Evolutionary conservation across 2,797 vertebrate genomes (phyloP), one percentile per base, ranked within the genome.

Genomic region (Lepidocolaptes lacrymiger): DNA sequence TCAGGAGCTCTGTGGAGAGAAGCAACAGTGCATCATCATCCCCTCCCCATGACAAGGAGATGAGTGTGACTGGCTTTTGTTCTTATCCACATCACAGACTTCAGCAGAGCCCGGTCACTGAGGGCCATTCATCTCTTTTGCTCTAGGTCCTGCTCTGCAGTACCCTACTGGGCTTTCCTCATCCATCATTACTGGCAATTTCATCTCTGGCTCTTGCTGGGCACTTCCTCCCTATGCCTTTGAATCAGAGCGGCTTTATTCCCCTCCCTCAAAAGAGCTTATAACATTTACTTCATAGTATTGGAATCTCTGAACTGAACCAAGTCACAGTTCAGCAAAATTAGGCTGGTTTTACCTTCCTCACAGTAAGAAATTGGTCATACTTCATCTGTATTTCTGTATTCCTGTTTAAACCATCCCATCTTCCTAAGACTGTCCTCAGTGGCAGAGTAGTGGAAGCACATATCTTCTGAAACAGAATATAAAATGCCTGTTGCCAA

Each of bases 251-350:
- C 28, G 56, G 1, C 0, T 63, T 83, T 63, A 72, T 81, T 41
- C 30, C 14, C 52, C 52, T 95, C 74, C 41, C 83, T 85, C 89
- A 88, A 90, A 96, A 80, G 91, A 91, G 67, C 24, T 90, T 84
- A 41, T 87, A 91, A 87, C 67, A 94, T 91, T 93, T 94, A 90
- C 89, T 94, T 61, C 79, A 76, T 36, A 27, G 41, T 69, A 34
- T 73, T 88, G 80, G 91, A 94, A 92, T 91, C 85, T 92, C 73
- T 74, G 93, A 88, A 93, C 80, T 95, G 90, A 96, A 95, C 74
- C 39, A 6, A 96, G 74, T 90, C 89, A 93, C 44, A 93, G 93
- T 95, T 95, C 89, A 96, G 85, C 83, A 86, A 93, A 95, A 86
- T 83, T 54, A 91, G 37, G 43, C 91, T 58, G 89, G 72, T 94